Evolutionary conservation across 2,888 invertebrate genomes (phyloP).

Genomic region (Hyalella azteca): DNA sequence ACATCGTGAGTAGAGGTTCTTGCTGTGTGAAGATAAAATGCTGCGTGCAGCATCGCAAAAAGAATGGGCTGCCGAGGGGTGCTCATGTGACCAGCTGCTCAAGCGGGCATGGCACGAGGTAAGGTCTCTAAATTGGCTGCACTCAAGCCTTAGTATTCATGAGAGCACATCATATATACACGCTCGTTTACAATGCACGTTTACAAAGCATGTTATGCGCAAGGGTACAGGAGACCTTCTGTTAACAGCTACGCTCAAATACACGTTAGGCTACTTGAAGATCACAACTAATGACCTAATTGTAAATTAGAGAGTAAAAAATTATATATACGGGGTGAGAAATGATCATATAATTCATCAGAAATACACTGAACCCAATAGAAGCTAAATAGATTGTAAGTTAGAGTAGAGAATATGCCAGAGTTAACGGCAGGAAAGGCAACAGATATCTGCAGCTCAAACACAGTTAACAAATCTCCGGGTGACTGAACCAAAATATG

Average conservation of each 20-base stretch:
- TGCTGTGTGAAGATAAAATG: too few relatives aligned
- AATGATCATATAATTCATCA: neutral
- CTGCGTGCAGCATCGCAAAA: too few relatives aligned
- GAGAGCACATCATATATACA: neutral
- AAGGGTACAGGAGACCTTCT: neutral
- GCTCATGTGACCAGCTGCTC: too few relatives aligned
- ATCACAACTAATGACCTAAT: conserved; percentile 32
- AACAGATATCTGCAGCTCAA: neutral
- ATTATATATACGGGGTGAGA: neutral
- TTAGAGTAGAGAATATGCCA: neutral
- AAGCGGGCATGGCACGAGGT: conserved; percentile 17
- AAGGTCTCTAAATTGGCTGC: neutral
- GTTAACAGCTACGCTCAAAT: conserved; percentile 4
- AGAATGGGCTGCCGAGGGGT: too few relatives aligned
- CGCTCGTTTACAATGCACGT: conserved; percentile 13
- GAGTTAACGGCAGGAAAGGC: neutral
- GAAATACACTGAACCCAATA: neutral
- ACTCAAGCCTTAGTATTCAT: neutral
- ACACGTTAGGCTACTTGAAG: conserved; percentile 28
- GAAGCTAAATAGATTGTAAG: neutral
- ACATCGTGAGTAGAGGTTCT: too few relatives aligned
- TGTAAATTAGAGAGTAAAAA: conserved; percentile 16
- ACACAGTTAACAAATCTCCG: neutral
- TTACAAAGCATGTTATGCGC: conserved; percentile 16
- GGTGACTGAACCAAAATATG: neutral